phyloP scores from a whole-genome alignment of 1,140 invertebrate genomes.

The Pantala flavescens region DNA sequence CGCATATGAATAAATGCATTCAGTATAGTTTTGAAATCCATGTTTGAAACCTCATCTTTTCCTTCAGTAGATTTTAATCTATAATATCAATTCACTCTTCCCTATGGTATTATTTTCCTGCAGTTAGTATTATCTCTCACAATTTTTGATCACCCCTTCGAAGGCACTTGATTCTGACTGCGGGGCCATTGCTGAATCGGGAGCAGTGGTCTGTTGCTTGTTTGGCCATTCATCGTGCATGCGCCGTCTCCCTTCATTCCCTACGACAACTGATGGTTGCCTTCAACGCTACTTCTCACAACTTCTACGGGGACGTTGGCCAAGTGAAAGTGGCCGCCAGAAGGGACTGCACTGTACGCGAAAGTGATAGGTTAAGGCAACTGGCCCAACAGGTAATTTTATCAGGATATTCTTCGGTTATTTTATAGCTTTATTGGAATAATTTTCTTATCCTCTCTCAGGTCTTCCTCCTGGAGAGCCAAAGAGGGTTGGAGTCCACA shows the following conservation, averaged over 20 bases:
- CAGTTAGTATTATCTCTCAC: too few relatives aligned
- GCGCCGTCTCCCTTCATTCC: conserved; percentile 70
- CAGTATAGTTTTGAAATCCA: too few relatives aligned
- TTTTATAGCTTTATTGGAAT: not conserved
- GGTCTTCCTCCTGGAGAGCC: conserved; percentile 58
- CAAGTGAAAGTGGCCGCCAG: conserved; percentile 87
- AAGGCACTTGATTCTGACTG: conserved; percentile 73
- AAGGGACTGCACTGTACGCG: conserved; percentile 67
- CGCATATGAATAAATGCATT: too few relatives aligned
- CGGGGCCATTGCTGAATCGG: conserved; percentile 64
- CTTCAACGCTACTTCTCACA: conserved; percentile 79
- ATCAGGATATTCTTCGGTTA: conserved; percentile 19
- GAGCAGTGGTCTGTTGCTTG: conserved; percentile 78
- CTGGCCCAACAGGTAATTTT: conserved; percentile 70
- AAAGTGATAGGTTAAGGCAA: conserved; percentile 69
- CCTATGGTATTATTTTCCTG: too few relatives aligned
- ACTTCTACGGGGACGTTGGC: conserved; percentile 84
- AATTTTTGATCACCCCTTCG: too few relatives aligned
- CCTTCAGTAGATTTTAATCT: too few relatives aligned
- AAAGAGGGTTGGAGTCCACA: conserved; percentile 30
- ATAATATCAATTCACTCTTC: too few relatives aligned
- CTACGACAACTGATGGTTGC: conserved; percentile 74
- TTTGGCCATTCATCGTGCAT: conserved; percentile 65
- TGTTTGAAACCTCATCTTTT: too few relatives aligned
- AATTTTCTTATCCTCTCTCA: conserved; percentile 27